Evolutionary conservation across 1,140 invertebrate genomes (phyloP).

Genomic region (Papilio dardanus): DNA sequence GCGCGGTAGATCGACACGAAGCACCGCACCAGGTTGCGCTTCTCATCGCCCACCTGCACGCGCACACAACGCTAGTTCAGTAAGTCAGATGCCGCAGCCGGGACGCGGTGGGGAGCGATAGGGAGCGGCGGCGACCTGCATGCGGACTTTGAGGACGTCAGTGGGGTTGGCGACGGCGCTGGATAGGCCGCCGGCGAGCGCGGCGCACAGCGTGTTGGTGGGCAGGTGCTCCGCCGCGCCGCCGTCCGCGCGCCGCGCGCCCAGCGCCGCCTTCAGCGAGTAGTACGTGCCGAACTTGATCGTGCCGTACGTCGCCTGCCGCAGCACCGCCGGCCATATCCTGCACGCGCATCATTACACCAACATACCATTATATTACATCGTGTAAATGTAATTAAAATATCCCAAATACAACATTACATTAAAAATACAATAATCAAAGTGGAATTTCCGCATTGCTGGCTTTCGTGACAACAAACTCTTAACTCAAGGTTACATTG

Average conservation of each 20-base stretch:
- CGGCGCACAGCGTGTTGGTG: conserved; percentile 93
- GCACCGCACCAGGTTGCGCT: conserved; percentile 62
- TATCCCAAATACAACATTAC: background rate
- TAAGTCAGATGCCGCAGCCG: too few species aligned
- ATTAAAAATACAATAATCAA: background rate
- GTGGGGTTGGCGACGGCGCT: conserved; percentile 99
- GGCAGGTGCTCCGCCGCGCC: conserved; percentile 87
- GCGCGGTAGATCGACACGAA: conserved; percentile 58
- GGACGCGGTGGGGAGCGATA: too few species aligned
- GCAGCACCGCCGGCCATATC: conserved; percentile 94
- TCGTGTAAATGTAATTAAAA: background rate
- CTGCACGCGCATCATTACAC: conserved; percentile 78
- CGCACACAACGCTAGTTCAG: too few species aligned
- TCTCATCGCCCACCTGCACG: conserved; percentile 65
- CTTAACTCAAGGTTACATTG: background rate
- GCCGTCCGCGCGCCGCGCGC: conserved; percentile 83
- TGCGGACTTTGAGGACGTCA: conserved; percentile 98
- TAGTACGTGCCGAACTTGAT: conserved; percentile 99
- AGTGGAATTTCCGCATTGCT: background rate
- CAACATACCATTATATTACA: background rate
- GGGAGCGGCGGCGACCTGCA: conserved; percentile 92
- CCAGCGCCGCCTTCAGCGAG: conserved; percentile 89
- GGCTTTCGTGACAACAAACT: background rate
- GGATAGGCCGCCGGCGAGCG: conserved; percentile 92
- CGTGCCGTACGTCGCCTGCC: conserved; percentile 97